Base-by-base conservation (phyloP, 2,113 vertebrate genomes). In the Anseranas semipalmata region DNA sequence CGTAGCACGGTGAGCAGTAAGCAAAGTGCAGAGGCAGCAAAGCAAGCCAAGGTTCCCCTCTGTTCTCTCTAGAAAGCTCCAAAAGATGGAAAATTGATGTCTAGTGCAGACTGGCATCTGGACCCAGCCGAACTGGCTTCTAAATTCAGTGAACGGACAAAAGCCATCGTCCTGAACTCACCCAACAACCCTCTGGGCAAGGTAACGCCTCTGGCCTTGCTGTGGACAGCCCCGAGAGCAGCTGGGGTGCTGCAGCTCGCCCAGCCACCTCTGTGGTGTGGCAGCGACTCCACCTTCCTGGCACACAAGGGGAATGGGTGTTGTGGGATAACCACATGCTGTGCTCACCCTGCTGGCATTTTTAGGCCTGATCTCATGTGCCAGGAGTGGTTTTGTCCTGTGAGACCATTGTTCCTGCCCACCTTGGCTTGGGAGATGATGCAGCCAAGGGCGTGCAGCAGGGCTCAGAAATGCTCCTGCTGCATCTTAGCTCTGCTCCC, bases 101-200 rank as follows among this genome's bases (percentile, higher is more conserved):
- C 98, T 5, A 99, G 99, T 95, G 98, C 92, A 76, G 98, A 98
- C 95, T 99, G 99, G 99, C 96, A 97, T 68, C 97, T 99, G 85
- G 99, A 98, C 81, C 96, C 98, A 2, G 94, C 93, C 3, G 99
- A 99, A 93, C 97, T 99, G 94, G 98, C 98, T 83, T 98, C 98
- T 95, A 99, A 99, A 97, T 99, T 99, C 96, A 98, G 93, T 10
- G 41, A 98, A 39, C 96, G 77, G 52, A 99, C 99, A 56, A 99
- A 99, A 98, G 98, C 98, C 71, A 97, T 99, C 0, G 94, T 99
- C 32, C 97, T 99, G 87, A 99, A 99, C 96, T 99, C 99, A 9
- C 99, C 99, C 76, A 99, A 99, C 98, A 99, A 99, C 96, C 99
- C 99, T 6, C 72, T 99, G 87, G 99, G 99, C 83, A 99, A 99